Evolutionary conservation across 2,797 vertebrate genomes (phyloP).

Genomic region (Hoplostethus mediterraneus): DNA sequence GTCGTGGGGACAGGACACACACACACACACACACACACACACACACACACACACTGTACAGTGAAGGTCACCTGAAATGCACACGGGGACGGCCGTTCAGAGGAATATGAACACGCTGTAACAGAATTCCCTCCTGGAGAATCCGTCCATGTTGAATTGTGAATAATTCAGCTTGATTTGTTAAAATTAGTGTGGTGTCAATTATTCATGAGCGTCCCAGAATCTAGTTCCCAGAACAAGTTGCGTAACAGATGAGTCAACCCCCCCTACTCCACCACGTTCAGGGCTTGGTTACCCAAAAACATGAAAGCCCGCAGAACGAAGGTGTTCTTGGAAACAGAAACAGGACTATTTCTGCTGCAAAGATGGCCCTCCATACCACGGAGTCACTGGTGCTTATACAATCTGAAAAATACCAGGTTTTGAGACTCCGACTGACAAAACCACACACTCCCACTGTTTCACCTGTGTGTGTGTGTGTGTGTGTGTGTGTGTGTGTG

Average conservation of each 20-base stretch:
- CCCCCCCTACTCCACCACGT: not conserved
- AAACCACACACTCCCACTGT: not conserved
- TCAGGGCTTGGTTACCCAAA: not conserved
- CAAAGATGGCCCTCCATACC: not conserved
- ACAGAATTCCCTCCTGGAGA: constrained; percentile 9
- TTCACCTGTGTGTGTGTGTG: not conserved
- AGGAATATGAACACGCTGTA: not conserved
- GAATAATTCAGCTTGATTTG: constrained; percentile 46
- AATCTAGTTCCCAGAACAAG: constrained; percentile 49
- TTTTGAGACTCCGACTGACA: no score
- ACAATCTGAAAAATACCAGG: no score
- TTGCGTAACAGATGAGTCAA: constrained; percentile 38
- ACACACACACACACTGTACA: constrained; percentile 1
- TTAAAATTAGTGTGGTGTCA: constrained; percentile 37
- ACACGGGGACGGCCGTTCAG: not conserved
- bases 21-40: constrained; percentile 3
- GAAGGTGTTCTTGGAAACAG: not conserved
- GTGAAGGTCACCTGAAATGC: constrained; percentile 51
- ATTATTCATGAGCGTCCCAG: constrained; percentile 40
- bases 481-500: constrained; percentile 23
- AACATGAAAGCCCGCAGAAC: not conserved
- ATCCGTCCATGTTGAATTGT: constrained; percentile 8
- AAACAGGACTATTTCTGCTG: not conserved
- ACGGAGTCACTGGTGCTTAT: not conserved
- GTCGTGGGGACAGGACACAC: constrained; percentile 20